Evolutionary conservation across 2,113 vertebrate species (phyloP).

Genomic region (Arenaria interpres): DNA sequence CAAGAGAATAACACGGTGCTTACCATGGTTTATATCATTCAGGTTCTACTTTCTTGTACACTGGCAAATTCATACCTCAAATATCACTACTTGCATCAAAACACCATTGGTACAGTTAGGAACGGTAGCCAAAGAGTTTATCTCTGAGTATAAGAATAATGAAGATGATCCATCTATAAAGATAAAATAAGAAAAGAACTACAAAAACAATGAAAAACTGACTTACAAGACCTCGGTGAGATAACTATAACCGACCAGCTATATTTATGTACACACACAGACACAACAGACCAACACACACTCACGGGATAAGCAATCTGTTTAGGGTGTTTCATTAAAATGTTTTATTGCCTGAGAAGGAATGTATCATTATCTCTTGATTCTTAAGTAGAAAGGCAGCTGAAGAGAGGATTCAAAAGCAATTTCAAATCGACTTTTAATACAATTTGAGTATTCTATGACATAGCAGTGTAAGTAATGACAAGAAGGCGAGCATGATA

Average conservation of each 20-base stretch:
- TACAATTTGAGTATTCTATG: background rate
- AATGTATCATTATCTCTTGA: background rate
- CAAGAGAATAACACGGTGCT: background rate
- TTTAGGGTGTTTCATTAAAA: constrained; percentile 37
- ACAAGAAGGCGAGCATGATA: background rate
- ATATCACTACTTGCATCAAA: background rate
- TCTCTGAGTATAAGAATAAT: background rate
- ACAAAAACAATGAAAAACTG: background rate
- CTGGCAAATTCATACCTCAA: background rate
- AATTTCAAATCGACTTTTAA: background rate
- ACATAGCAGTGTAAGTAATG: background rate
- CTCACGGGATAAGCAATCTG: background rate
- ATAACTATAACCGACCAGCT: background rate
- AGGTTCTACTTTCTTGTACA: background rate
- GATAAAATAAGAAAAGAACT: background rate
- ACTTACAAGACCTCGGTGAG: background rate
- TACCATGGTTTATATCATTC: background rate
- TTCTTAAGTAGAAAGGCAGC: background rate
- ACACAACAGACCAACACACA: background rate
- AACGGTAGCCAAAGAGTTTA: background rate
- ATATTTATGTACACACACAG: background rate
- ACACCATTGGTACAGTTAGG: background rate
- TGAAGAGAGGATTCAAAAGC: background rate
- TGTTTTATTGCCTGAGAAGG: background rate
- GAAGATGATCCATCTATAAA: background rate